These are phyloP conservation scores for Thymelicus sylvestris DNA, from an alignment of 2,888 invertebrate genomes.

Conservation along the genomic window DNA sequence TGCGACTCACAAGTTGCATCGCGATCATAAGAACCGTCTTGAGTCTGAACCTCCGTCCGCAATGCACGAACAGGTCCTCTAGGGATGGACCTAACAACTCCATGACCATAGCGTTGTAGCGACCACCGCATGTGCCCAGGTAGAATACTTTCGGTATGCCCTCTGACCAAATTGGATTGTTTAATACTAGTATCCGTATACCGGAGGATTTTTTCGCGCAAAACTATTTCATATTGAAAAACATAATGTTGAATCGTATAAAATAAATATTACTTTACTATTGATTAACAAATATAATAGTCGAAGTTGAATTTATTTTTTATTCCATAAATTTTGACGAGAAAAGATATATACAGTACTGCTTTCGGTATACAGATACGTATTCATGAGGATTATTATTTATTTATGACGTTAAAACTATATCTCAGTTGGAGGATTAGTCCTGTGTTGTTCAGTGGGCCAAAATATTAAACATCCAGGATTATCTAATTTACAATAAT, in stretches of 20 bases:
- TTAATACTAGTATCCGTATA: constrained; percentile 13
- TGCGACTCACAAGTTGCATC: constrained; percentile 95
- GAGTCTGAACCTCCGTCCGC: constrained; percentile 98
- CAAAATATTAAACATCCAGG: too few relatives aligned
- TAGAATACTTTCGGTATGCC: constrained; percentile 99
- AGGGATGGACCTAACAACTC: constrained; percentile 99
- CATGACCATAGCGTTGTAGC: constrained; percentile 99
- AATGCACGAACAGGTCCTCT: constrained; percentile 99
- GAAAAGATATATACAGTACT: not conserved
- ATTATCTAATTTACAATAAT: too few relatives aligned
- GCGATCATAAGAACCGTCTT: constrained; percentile 99
- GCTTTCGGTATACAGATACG: not conserved
- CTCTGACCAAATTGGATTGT: constrained; percentile 86
- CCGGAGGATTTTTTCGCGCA: not conserved
- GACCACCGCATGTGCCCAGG: constrained; percentile 99
- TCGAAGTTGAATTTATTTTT: not conserved
- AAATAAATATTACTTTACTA: not conserved
- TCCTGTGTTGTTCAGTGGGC: too few relatives aligned
- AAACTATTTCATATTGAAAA: too few relatives aligned
- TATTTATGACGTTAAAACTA: too few relatives aligned
- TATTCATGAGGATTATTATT: not conserved
- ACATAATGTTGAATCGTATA: too few relatives aligned
- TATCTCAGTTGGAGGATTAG: too few relatives aligned
- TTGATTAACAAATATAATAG: too few relatives aligned
- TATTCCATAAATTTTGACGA: not conserved